Percentiles rank a stretch among this genome's conserved stretches.
Evolutionary conservation across 1,140 invertebrate genomes (phyloP).

Genomic region (Lethocerus indicus): DNA sequence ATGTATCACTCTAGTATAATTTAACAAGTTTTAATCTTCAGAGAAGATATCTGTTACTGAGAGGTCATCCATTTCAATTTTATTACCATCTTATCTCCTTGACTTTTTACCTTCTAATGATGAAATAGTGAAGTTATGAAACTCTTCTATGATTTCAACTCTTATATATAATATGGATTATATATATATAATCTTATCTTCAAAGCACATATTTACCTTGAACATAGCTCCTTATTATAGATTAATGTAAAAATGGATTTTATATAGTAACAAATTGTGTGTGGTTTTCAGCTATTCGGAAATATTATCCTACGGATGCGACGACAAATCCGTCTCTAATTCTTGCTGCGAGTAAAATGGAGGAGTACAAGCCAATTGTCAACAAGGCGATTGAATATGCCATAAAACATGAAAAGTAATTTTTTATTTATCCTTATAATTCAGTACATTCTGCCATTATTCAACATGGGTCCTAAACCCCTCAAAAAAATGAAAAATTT

Average conservation of each 20-base stretch:
- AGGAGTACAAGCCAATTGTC: conserved; percentile 77
- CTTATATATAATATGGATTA: not conserved
- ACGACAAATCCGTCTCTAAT: conserved; percentile 98
- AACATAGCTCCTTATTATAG: not conserved
- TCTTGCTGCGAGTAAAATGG: conserved; percentile 76
- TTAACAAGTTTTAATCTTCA: no score
- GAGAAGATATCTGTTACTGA: no score
- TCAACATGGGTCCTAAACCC: no score
- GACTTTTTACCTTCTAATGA: no score
- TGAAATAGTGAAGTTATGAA: not conserved
- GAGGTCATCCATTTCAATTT: no score
- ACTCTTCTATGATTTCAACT: not conserved
- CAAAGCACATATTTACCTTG: not conserved
- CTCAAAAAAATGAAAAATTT: no score
- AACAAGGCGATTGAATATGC: conserved; percentile 81
- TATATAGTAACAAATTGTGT: not conserved
- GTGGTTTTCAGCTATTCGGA: conserved; percentile 65
- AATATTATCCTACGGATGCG: conserved; percentile 97
- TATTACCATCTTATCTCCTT: no score
- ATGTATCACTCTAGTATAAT: no score
- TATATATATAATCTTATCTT: not conserved
- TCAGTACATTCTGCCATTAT: no score
- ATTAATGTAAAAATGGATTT: not conserved
- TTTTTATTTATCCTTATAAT: no score
- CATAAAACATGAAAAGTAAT: conserved; percentile 46